phyloP scores from a whole-genome alignment of 2,113 vertebrate genomes.

The Erinaceus europaeus region DNA sequence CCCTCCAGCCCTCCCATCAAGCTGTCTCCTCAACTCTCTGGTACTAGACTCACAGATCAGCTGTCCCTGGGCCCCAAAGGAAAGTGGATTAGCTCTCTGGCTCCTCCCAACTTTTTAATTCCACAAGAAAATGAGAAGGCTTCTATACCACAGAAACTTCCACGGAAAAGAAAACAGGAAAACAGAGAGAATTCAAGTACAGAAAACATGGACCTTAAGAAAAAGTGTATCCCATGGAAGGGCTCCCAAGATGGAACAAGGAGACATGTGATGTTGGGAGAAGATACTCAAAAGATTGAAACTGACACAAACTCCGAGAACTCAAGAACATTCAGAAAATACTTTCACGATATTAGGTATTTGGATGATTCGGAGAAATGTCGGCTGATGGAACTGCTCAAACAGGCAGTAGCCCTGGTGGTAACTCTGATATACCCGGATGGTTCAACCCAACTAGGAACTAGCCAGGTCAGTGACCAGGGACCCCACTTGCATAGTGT shows the following conservation, averaged over 20 bases:
- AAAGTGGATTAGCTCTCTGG: background rate
- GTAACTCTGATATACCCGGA: conserved; percentile 88
- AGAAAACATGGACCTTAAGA: conserved; percentile 60
- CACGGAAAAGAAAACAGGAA: too few species aligned
- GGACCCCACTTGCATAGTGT: too few species aligned
- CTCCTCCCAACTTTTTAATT: background rate
- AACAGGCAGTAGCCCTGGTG: conserved; percentile 79
- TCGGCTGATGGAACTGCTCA: conserved; percentile 77
- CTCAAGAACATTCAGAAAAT: conserved; percentile 31
- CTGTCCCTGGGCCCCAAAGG: background rate
- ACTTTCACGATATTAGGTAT: conserved; percentile 79
- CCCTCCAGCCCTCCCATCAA: background rate
- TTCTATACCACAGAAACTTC: too few species aligned
- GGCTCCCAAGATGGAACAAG: conserved; percentile 50
- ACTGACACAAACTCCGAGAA: conserved; percentile 43
- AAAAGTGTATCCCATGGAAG: conserved; percentile 18
- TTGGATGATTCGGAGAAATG: conserved; percentile 80
- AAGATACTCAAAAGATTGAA: background rate
- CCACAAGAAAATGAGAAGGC: background rate
- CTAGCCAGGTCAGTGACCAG: conserved; percentile 83
- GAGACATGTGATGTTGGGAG: background rate
- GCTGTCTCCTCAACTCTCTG: background rate
- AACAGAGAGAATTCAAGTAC: conserved; percentile 26
- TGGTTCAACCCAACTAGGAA: conserved; percentile 88
- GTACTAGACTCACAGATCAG: background rate